phyloP scores from a whole-genome alignment of 23 tunicate genomes.

The Ciona savignyi region DNA sequence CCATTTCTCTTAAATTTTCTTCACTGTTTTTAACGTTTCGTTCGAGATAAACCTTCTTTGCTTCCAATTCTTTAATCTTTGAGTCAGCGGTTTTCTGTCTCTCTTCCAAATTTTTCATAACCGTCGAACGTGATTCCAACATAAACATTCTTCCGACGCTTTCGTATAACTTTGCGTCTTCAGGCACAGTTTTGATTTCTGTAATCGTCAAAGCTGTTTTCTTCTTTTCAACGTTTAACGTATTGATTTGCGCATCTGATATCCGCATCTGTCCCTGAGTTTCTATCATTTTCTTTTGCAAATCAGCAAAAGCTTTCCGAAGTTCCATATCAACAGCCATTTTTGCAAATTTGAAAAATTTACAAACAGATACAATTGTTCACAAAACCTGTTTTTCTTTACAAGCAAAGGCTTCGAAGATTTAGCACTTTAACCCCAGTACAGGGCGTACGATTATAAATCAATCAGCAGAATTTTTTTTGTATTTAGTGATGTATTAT shows the following conservation, averaged over 20 bases:
- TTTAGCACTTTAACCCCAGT: too few relatives aligned
- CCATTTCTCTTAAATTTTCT: constrained; percentile 92
- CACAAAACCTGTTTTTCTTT: not conserved
- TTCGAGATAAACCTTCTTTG: constrained; percentile 71
- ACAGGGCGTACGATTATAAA: too few relatives aligned
- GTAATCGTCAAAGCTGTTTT: constrained; percentile 34
- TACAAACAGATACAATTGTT: too few relatives aligned
- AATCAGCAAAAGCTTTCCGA: constrained; percentile 64
- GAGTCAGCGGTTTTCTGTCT: constrained; percentile 23
- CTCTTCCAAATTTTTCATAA: constrained; percentile 30
- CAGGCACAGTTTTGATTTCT: constrained; percentile 38
- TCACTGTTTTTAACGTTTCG: constrained; percentile 83
- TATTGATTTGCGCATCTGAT: constrained; percentile 55
- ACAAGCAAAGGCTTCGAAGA: too few relatives aligned
- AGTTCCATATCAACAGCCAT: not conserved
- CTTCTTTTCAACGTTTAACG: constrained; percentile 27
- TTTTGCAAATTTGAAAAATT: not conserved
- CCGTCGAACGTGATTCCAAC: constrained; percentile 42
- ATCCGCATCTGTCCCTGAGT: constrained; percentile 63
- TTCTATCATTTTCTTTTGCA: constrained; percentile 75
- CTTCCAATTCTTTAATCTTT: constrained; percentile 82
- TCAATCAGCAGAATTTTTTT: too few relatives aligned
- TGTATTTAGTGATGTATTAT: too few relatives aligned
- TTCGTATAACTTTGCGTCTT: constrained; percentile 44
- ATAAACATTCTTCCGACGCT: constrained; percentile 89